Conservation (phyloP, 1,140 invertebrate genomes). For the Dendrolimus kikuchii region DNA sequence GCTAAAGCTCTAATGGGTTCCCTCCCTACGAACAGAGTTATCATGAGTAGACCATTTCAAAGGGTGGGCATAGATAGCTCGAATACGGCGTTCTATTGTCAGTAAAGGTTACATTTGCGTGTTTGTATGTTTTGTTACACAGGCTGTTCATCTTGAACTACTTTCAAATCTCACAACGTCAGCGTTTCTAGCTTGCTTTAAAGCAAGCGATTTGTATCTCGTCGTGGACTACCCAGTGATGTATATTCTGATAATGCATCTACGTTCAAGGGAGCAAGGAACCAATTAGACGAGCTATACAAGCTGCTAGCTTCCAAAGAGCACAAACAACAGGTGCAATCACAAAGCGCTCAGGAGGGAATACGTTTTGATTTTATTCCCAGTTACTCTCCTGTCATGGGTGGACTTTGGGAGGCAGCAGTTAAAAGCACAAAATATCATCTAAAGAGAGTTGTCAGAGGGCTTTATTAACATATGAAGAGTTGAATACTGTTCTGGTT, state of each 20-base stretch:
- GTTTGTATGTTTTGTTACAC: slow-evolving; percentile 12
- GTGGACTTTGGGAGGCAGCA: slow-evolving; percentile 23
- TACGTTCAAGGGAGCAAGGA: slow-evolving; percentile 1
- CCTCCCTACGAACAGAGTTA: too few relatives aligned
- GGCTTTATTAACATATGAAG: slow-evolving; percentile 15
- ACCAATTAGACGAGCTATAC: slow-evolving; percentile 1
- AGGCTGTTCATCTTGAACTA: slow-evolving; percentile 16
- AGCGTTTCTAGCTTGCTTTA: slow-evolving; percentile 41
- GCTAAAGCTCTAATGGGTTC: too few relatives aligned
- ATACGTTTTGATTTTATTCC: slow-evolving; percentile 37
- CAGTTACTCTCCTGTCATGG: slow-evolving; percentile 36
- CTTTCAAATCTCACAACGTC: slow-evolving; percentile 23
- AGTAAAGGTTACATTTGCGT: slow-evolving; percentile 13
- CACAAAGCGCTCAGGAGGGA: slow-evolving; percentile 1
- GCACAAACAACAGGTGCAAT: not conserved
- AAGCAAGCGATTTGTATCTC: slow-evolving; percentile 45
- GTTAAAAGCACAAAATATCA: slow-evolving; percentile 15
- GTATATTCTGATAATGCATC: slow-evolving; percentile 43
- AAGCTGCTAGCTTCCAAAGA: slow-evolving; percentile 1
- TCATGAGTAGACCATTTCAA: too few relatives aligned
- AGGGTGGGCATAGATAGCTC: too few relatives aligned
- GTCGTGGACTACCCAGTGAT: slow-evolving; percentile 33
- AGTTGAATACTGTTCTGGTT: slow-evolving; percentile 3
- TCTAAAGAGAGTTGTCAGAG: slow-evolving; percentile 45
- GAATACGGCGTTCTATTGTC: slow-evolving; percentile 6